Evolutionary conservation across 2,888 invertebrate species (phyloP).

Genomic region (Macrosiphum euphorbiae): DNA sequence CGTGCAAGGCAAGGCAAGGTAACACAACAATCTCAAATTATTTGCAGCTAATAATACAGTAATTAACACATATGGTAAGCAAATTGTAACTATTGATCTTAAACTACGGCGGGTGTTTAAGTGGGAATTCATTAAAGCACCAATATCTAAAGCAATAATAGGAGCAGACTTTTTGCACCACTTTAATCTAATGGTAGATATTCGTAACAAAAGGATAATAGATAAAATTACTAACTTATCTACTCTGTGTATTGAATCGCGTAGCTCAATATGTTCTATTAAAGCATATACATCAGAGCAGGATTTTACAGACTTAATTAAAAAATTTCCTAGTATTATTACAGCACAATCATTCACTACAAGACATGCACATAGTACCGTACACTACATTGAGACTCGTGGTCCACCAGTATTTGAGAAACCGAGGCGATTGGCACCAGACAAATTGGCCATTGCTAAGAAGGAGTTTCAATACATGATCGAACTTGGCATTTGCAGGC

Average conservation of each 20-base stretch:
- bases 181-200: background rate
- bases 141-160: conserved; percentile 18
- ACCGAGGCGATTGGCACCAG: conserved; percentile 68
- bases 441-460: conserved; percentile 68
- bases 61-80: too few species aligned
- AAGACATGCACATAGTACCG: conserved; percentile 65
- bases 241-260: background rate
- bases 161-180: conserved; percentile 32
- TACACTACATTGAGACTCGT: conserved; percentile 68
- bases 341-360: background rate
- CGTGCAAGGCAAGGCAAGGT: background rate
- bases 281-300: background rate
- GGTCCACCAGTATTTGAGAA: conserved; percentile 69
- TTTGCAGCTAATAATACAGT: too few species aligned
- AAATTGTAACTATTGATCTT: background rate
- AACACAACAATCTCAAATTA: background rate
- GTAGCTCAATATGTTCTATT: background rate
- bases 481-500: background rate
- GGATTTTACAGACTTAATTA: background rate
- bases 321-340: background rate
- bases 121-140: conserved; percentile 32
- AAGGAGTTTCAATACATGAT: conserved; percentile 68
- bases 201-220: background rate
- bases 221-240: conserved; percentile 1
- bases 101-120: background rate